Percentiles rank a stretch among this genome's conserved stretches.
These are phyloP conservation scores for Parauchenoglanis punctatus DNA, from an alignment of 2,797 vertebrate species.

Conservation along the genomic window DNA sequence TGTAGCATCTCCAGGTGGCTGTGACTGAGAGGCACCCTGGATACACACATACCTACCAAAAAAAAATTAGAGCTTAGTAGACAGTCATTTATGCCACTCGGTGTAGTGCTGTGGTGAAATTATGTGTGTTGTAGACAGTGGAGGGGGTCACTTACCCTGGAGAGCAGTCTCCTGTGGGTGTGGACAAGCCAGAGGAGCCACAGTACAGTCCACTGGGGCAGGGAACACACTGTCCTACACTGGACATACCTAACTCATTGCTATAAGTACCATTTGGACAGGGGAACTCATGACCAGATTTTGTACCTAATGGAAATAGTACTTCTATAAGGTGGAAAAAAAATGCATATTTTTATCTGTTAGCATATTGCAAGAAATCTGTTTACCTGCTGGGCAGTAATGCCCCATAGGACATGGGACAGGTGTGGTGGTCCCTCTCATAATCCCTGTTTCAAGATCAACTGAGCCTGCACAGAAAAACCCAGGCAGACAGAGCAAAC, in stretches of 20 bases:
- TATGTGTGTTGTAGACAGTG: not conserved
- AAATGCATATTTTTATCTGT: not conserved
- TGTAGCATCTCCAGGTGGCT: slow-evolving; percentile 68
- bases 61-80: slow-evolving; percentile 26
- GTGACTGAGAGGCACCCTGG: slow-evolving; percentile 69
- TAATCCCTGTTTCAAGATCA: slow-evolving; percentile 58
- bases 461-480: slow-evolving; percentile 73
- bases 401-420: slow-evolving; percentile 75
- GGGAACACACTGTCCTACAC: slow-evolving; percentile 69
- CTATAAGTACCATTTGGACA: slow-evolving; percentile 79
- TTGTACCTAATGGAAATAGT: slow-evolving; percentile 65
- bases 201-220: slow-evolving; percentile 81
- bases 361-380: slow-evolving; percentile 17
- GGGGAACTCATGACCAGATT: slow-evolving; percentile 72
- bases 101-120: not conserved
- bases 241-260: slow-evolving; percentile 70
- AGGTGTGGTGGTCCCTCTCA: slow-evolving; percentile 68
- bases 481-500: slow-evolving; percentile 78
- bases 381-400: slow-evolving; percentile 79
- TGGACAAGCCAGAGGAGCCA: slow-evolving; percentile 70
- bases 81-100: not conserved
- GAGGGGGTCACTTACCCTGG: slow-evolving; percentile 69
- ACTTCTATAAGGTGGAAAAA: not conserved
- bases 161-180: slow-evolving; percentile 76
- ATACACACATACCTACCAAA: slow-evolving; percentile 74